Conservation (phyloP, 1,140 invertebrate genomes). For the Aphidius gifuensis region DNA sequence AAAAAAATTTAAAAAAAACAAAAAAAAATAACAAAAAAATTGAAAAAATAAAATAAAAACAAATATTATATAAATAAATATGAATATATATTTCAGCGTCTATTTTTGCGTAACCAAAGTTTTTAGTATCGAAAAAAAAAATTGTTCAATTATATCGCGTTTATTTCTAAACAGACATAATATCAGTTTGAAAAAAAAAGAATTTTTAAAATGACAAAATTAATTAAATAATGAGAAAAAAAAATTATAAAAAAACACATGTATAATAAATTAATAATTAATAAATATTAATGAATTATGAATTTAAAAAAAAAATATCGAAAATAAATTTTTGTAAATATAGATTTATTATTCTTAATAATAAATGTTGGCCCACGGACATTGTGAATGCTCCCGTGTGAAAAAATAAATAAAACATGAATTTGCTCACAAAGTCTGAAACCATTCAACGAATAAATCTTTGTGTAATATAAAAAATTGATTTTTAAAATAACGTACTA, state of each 20-base stretch:
- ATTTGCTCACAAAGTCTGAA: slow-evolving; percentile 25
- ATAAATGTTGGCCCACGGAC: slow-evolving; percentile 24
- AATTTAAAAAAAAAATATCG: slow-evolving; percentile 16
- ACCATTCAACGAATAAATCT: slow-evolving; percentile 1
- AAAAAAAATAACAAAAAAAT: no score
- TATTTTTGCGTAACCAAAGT: slow-evolving; percentile 55
- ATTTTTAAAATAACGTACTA: slow-evolving; percentile 18
- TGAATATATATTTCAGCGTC: slow-evolving; percentile 38
- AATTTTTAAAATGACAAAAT: slow-evolving; percentile 7
- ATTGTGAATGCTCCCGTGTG: slow-evolving; percentile 31
- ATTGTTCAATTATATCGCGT: slow-evolving; percentile 27
- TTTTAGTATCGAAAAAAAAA: slow-evolving; percentile 33
- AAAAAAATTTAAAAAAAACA: slow-evolving; percentile 14
- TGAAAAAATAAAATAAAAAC: no score
- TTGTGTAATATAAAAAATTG: slow-evolving; percentile 16
- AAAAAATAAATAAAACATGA: slow-evolving; percentile 4
- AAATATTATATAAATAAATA: slow-evolving; percentile 17
- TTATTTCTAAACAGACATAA: slow-evolving; percentile 15
- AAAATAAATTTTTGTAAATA: slow-evolving; percentile 35
- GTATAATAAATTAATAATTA: slow-evolving; percentile 11
- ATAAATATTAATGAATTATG: slow-evolving; percentile 23
- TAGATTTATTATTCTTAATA: slow-evolving; percentile 38
- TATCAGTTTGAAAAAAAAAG: neutral
- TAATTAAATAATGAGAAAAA: slow-evolving; percentile 10
- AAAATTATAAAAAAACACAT: slow-evolving; percentile 1